These are phyloP conservation scores for Drosophila atripex DNA, from an alignment of 2,888 invertebrate genomes.

Conservation along the genomic window DNA sequence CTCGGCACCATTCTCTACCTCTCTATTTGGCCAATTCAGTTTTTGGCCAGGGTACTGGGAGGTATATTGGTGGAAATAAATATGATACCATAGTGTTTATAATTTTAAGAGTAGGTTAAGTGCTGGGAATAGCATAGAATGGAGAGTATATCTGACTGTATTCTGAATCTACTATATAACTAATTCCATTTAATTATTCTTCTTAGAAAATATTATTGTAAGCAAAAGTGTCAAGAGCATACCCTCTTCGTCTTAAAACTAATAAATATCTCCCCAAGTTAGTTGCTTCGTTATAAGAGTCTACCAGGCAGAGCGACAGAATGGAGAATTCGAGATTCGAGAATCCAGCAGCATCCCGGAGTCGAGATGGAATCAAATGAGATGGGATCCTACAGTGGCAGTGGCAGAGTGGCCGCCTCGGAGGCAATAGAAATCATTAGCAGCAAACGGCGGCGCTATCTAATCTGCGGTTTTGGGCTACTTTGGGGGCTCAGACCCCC, in stretches of 20 bases:
- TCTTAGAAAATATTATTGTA: too few species aligned
- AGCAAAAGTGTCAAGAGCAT: constrained; percentile 35
- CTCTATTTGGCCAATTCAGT: constrained; percentile 15
- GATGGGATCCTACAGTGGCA: constrained; percentile 6
- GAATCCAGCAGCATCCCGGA: constrained; percentile 11
- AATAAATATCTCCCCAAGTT: constrained; percentile 21
- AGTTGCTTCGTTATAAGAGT: constrained; percentile 68
- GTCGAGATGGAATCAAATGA: constrained; percentile 5
- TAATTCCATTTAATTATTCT: too few species aligned
- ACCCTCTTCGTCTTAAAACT: background rate
- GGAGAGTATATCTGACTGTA: too few species aligned
- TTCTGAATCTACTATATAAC: too few species aligned
- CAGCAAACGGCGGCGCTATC: constrained; percentile 70
- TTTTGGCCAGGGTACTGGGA: background rate
- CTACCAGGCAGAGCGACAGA: constrained; percentile 33
- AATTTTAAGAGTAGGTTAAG: background rate
- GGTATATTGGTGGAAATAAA: background rate
- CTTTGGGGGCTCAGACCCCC: constrained; percentile 9
- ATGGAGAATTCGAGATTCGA: constrained; percentile 1
- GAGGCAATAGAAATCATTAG: constrained; percentile 79
- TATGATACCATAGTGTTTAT: background rate
- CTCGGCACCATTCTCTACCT: constrained; percentile 11
- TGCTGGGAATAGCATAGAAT: too few species aligned
- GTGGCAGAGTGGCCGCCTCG: constrained; percentile 45
- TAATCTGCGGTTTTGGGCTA: constrained; percentile 68